Percentiles rank a stretch among this genome's conserved stretches.
Evolutionary conservation across 2,888 invertebrate species (phyloP).

Genomic region (Salticus scenicus): DNA sequence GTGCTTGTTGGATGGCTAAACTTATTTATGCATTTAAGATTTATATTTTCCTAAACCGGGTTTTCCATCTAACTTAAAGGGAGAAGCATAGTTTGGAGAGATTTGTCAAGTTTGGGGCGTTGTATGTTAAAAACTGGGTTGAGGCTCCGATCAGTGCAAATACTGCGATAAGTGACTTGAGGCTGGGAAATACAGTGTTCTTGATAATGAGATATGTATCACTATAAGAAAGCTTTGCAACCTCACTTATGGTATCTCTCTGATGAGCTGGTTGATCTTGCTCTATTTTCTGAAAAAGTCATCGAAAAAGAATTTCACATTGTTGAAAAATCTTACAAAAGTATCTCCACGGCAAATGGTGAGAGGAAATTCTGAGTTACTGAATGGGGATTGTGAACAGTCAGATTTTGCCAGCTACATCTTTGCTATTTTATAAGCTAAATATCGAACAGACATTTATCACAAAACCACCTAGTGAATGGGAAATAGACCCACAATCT

Average conservation of each 20-base stretch:
- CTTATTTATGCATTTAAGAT: not conserved
- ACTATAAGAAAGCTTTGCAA: not conserved
- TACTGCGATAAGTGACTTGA: not conserved
- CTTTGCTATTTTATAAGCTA: too few species aligned
- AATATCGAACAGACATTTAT: not conserved
- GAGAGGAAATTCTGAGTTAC: too few species aligned
- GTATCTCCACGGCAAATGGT: not conserved
- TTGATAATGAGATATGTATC: too few species aligned
- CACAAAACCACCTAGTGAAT: not conserved
- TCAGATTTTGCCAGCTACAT: too few species aligned
- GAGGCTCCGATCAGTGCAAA: not conserved
- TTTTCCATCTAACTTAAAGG: not conserved
- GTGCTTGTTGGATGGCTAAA: not conserved
- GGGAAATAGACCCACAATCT: not conserved
- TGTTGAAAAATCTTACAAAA: too few species aligned
- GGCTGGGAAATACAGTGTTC: not conserved
- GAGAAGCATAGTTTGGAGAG: too few species aligned
- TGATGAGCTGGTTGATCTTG: not conserved
- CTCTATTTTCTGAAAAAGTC: not conserved
- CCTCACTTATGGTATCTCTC: not conserved
- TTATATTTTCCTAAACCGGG: not conserved
- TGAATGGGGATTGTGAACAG: too few species aligned
- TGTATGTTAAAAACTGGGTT: too few species aligned
- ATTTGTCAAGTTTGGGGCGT: too few species aligned
- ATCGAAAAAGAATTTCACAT: not conserved